Evolutionary conservation across 2,113 vertebrate species (phyloP).

Genomic region (Macrotis lagotis): DNA sequence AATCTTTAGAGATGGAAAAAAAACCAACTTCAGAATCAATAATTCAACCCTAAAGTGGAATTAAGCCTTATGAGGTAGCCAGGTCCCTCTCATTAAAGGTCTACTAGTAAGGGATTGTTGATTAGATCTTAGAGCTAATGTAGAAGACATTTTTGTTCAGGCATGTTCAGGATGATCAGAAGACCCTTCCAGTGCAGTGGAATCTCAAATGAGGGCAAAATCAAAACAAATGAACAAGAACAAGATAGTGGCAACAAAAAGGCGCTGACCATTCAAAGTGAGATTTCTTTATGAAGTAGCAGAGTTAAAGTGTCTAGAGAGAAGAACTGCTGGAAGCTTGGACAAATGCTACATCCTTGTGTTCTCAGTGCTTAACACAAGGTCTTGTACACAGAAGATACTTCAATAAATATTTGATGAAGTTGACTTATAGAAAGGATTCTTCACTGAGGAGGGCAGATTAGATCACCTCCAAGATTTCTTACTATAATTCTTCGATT

Average conservation of each 20-base stretch:
- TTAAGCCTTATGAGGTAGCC: not conserved
- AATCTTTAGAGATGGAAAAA: not conserved
- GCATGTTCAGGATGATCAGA: not conserved
- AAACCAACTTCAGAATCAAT: not conserved
- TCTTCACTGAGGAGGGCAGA: not conserved
- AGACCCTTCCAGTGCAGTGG: not conserved
- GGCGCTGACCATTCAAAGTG: not conserved
- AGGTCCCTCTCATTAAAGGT: not conserved
- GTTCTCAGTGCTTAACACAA: not conserved
- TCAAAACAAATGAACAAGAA: not conserved
- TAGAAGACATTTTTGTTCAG: not conserved
- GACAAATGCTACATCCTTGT: not conserved
- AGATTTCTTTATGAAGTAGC: not conserved
- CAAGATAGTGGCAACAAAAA: not conserved
- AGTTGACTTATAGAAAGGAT: not conserved
- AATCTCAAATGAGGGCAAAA: not conserved
- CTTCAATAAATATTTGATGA: not conserved
- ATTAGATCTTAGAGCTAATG: not conserved
- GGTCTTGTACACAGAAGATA: not conserved
- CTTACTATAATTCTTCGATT: not conserved
- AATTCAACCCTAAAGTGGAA: not conserved
- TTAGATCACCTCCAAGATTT: not conserved
- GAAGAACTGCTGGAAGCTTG: not conserved
- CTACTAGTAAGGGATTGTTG: not conserved
- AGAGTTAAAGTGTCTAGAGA: not conserved